These are phyloP conservation scores for Abscondita cerata DNA, from an alignment of 2,888 invertebrate genomes.

Conservation along the genomic window DNA sequence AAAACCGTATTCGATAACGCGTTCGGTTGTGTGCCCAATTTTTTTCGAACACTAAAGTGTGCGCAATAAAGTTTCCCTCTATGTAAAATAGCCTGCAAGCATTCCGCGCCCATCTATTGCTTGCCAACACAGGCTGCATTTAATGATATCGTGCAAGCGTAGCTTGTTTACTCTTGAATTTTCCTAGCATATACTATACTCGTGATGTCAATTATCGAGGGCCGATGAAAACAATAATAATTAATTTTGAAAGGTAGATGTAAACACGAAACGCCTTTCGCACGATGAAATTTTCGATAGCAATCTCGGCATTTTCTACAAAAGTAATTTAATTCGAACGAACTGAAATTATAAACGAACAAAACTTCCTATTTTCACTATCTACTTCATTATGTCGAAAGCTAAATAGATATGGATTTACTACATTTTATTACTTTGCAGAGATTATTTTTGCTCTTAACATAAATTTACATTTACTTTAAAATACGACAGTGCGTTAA, in stretches of 20 bases:
- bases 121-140: slow-evolving; percentile 7
- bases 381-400: too few species aligned
- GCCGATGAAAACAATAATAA: neutral
- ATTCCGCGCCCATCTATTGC: slow-evolving; percentile 12
- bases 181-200: neutral
- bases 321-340: too few species aligned
- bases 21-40: neutral
- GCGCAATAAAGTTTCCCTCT: slow-evolving; percentile 17
- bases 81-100: slow-evolving; percentile 16
- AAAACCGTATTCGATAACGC: neutral
- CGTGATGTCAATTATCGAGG: neutral
- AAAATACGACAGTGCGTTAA: too few species aligned
- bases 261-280: neutral
- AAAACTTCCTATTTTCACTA: too few species aligned
- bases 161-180: slow-evolving; percentile 1
- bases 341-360: too few species aligned
- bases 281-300: neutral
- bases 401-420: too few species aligned
- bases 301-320: too few species aligned
- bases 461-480: too few species aligned
- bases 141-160: slow-evolving; percentile 9
- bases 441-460: too few species aligned
- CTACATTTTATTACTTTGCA: too few species aligned
- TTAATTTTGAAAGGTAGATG: slow-evolving; percentile 7
- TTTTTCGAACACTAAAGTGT: slow-evolving; percentile 16